phyloP scores from a whole-genome alignment of 2,888 invertebrate species.

The Falcaria lacertinaria region DNA sequence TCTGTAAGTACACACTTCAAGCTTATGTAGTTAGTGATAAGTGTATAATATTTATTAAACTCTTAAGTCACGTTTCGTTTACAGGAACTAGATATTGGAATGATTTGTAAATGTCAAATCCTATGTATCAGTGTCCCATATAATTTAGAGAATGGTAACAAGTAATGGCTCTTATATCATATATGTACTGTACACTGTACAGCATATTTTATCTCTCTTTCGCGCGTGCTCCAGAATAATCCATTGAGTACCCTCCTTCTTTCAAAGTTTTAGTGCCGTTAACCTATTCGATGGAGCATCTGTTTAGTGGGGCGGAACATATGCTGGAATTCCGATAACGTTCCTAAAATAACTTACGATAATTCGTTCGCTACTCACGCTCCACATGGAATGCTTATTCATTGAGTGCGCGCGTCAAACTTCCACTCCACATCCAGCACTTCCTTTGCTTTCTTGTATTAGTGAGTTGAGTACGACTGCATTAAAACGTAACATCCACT shows the following conservation, averaged over 20 bases:
- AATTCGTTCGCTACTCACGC: constrained; percentile 57
- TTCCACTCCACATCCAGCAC: too few species aligned
- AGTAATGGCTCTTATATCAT: too few species aligned
- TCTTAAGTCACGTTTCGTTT: too few species aligned
- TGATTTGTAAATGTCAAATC: neutral
- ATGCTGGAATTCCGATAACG: constrained; percentile 52
- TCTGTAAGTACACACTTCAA: too few species aligned
- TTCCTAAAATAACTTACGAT: constrained; percentile 57
- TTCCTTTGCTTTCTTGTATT: constrained; percentile 57
- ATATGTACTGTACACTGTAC: too few species aligned
- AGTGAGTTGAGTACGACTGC: constrained; percentile 36
- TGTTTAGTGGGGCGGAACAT: constrained; percentile 44
- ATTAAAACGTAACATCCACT: constrained; percentile 35
- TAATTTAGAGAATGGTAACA: too few species aligned
- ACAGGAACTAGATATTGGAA: neutral
- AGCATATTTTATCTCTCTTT: constrained; percentile 12
- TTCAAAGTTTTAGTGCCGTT: constrained; percentile 27
- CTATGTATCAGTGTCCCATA: too few species aligned
- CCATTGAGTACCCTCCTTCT: constrained; percentile 33
- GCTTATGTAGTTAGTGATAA: too few species aligned
- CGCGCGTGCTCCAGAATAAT: constrained; percentile 21
- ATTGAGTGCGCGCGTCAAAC: constrained; percentile 41
- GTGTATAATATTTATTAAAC: too few species aligned
- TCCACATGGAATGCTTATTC: constrained; percentile 46
- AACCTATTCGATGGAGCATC: constrained; percentile 46